Conservation (phyloP, 2,888 invertebrate genomes). For the Metacarcinus magister region DNA sequence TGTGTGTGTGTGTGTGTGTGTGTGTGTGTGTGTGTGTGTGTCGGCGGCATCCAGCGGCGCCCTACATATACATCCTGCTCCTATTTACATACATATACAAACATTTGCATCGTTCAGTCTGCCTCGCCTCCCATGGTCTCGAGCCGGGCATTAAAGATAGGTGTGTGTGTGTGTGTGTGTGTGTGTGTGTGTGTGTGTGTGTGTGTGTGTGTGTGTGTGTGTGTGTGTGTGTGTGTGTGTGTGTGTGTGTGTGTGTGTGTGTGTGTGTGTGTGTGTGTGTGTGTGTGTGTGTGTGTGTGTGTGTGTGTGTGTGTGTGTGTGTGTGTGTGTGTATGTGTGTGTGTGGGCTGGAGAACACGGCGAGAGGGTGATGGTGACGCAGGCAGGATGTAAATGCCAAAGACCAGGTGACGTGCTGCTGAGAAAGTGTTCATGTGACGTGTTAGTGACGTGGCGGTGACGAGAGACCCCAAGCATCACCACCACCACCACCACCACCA, state of each 20-base stretch:
- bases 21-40: no score
- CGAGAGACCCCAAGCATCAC: background rate
- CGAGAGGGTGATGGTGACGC: background rate
- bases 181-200: background rate
- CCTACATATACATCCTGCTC: background rate
- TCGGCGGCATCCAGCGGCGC: background rate
- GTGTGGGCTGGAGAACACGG: background rate
- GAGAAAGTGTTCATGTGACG: background rate
- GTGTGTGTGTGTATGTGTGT: no score
- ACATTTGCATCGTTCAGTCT: background rate
- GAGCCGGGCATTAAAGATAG: background rate
- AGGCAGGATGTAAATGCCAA: background rate
- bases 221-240: no score
- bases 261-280: no score
- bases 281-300: no score
- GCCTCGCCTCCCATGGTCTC: background rate
- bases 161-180: background rate
- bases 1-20: no score
- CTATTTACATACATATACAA: constrained; percentile 15
- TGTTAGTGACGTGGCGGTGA: background rate
- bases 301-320: no score
- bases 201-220: no score
- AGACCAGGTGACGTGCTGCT: background rate
- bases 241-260: no score
- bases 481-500: background rate